phyloP scores from a whole-genome alignment of 2,888 invertebrate species.

The Nomada goodeniana region DNA sequence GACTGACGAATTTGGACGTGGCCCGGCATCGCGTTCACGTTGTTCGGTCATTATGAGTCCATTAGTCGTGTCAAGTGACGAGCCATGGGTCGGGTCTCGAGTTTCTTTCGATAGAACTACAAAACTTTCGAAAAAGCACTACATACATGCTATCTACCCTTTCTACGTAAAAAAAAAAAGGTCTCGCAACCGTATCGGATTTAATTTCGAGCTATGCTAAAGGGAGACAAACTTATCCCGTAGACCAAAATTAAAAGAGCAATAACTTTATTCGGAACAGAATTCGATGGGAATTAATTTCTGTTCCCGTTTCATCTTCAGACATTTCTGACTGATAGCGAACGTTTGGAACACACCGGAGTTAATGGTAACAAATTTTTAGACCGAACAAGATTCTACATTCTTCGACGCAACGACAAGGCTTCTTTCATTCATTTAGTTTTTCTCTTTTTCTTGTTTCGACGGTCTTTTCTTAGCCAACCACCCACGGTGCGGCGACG shows the following conservation, averaged over 20 bases:
- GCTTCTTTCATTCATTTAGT: background rate
- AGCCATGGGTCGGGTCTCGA: conserved; percentile 48
- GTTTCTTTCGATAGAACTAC: conserved; percentile 46
- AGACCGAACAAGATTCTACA: background rate
- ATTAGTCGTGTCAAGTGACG: conserved; percentile 74
- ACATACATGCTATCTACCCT: too few relatives aligned
- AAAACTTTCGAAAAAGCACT: background rate
- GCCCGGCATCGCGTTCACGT: conserved; percentile 52
- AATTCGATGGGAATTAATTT: background rate
- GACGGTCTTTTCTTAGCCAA: conserved; percentile 46
- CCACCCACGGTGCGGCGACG: conserved; percentile 69
- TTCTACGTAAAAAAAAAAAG: too few relatives aligned
- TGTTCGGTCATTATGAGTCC: conserved; percentile 74
- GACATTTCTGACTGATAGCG: background rate
- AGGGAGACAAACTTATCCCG: too few relatives aligned
- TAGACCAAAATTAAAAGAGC: too few relatives aligned
- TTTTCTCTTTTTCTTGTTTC: background rate
- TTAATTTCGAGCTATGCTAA: too few relatives aligned
- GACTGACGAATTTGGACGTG: conserved; percentile 33
- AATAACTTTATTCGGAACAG: background rate
- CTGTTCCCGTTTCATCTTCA: too few relatives aligned
- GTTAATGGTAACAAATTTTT: conserved; percentile 11
- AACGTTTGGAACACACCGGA: background rate
- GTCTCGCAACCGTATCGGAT: too few relatives aligned
- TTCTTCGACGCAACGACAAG: conserved; percentile 32